Conservation (phyloP, 92 coral and sea anemone species). For the Palythoa heliodiscus region DNA sequence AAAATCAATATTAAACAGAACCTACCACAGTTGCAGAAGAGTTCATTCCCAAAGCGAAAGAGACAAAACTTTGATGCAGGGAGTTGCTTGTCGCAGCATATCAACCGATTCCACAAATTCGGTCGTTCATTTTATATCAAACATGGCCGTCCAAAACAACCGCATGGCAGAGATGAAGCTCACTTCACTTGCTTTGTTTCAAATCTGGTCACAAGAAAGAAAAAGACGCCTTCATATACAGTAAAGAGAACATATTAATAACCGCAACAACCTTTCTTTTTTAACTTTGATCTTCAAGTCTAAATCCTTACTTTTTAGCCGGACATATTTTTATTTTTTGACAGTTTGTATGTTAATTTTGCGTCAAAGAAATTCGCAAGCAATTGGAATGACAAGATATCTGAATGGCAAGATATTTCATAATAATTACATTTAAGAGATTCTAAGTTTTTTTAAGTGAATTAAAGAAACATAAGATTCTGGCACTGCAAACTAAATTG, state of each 20-base stretch:
- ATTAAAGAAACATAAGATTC: not conserved
- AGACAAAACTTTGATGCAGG: not conserved
- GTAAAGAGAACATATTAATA: not conserved
- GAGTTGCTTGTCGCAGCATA: not conserved
- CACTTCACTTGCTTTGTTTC: not conserved
- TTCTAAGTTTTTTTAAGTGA: not conserved
- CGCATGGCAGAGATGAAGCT: conserved; percentile 12
- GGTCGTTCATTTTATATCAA: conserved; percentile 37
- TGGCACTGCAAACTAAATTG: not conserved
- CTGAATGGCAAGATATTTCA: not conserved
- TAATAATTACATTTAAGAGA: not conserved
- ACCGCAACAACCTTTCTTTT: not conserved
- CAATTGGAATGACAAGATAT: not conserved
- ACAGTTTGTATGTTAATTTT: conserved; percentile 11
- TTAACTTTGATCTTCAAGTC: not conserved
- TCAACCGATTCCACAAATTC: conserved; percentile 35
- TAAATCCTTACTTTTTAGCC: not conserved
- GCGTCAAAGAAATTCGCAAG: conserved; percentile 12
- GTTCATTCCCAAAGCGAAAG: conserved; percentile 20
- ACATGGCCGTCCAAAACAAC: conserved; percentile 20
- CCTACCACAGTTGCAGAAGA: conserved; percentile 44
- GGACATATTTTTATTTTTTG: not conserved
- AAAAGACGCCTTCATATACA: not conserved
- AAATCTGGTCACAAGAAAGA: not conserved
- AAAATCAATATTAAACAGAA: not conserved